Percentiles rank a stretch among this genome's conserved stretches.
Conservation (phyloP, 2,113 vertebrate species). For the Leucoraja erinaceus region DNA sequence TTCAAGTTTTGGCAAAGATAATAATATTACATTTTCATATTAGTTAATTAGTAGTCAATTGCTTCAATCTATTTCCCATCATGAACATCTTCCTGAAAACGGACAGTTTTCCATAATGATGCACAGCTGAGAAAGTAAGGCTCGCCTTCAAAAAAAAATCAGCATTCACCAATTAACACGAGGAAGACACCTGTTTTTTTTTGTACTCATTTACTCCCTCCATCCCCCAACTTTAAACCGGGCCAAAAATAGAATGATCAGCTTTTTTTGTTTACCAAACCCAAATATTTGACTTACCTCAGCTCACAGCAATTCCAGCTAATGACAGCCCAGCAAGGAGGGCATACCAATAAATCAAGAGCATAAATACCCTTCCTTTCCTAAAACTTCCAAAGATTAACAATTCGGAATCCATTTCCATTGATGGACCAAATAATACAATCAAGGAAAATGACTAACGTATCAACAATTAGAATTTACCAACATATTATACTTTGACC, state of each 20-base stretch:
- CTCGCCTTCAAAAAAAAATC: too few relatives aligned
- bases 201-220: too few relatives aligned
- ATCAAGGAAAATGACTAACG: neutral
- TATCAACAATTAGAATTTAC: neutral
- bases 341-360: neutral
- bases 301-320: neutral
- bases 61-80: neutral
- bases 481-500: neutral
- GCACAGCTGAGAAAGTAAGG: neutral
- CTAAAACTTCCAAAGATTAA: slow-evolving; percentile 8
- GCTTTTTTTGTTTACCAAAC: neutral
- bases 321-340: neutral
- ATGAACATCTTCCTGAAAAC: neutral
- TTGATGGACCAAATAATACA: neutral
- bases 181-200: too few relatives aligned
- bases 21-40: too few relatives aligned
- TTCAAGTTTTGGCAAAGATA: too few relatives aligned
- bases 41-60: too few relatives aligned
- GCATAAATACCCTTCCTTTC: neutral
- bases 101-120: neutral
- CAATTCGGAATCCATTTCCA: neutral
- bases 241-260: neutral
- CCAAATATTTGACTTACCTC: neutral
- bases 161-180: too few relatives aligned
- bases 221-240: neutral